phyloP scores from a whole-genome alignment of 2,888 invertebrate species.

The Limnephilus lunatus region DNA sequence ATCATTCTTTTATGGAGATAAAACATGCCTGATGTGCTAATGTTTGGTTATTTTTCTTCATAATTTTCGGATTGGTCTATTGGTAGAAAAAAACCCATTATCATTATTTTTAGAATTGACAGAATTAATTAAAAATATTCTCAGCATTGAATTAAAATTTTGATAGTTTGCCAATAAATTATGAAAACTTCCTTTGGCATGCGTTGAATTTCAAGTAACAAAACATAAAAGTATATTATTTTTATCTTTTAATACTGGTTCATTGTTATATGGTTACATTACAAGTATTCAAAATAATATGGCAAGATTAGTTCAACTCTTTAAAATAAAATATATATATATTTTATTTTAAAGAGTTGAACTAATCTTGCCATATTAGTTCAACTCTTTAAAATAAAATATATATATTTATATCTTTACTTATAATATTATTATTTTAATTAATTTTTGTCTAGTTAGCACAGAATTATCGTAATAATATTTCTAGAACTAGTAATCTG shows the following conservation, averaged over 20 bases:
- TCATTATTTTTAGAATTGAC: background rate
- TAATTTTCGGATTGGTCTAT: background rate
- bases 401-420: too few species aligned
- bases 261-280: background rate
- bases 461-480: background rate
- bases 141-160: background rate
- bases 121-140: background rate
- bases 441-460: background rate
- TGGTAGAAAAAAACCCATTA: background rate
- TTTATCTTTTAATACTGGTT: background rate
- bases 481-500: background rate
- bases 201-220: slow-evolving; percentile 21
- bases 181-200: background rate
- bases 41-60: background rate
- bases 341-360: too few species aligned
- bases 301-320: background rate
- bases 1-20: background rate
- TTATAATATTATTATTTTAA: too few species aligned
- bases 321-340: background rate
- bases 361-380: too few species aligned
- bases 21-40: background rate
- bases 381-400: too few species aligned
- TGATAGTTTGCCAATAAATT: slow-evolving; percentile 22
- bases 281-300: background rate
- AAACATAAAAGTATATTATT: background rate